Evolutionary conservation across 2,797 vertebrate genomes (phyloP).

Genomic region (Centropyge bicolor): DNA sequence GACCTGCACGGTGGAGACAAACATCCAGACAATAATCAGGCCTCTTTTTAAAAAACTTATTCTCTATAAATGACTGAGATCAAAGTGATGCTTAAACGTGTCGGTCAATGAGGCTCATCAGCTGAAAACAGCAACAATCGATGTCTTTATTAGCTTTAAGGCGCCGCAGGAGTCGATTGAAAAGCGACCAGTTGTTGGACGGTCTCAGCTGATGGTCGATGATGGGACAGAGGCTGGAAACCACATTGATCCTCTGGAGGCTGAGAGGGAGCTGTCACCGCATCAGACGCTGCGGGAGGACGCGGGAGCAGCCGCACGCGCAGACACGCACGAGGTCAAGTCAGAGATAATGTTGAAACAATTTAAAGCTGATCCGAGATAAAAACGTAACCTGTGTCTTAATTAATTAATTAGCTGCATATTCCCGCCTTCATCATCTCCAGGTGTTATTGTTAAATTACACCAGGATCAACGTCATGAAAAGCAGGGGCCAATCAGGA

Average conservation of each 20-base stretch:
- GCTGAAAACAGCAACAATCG: conserved; percentile 91
- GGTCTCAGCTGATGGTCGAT: conserved; percentile 82
- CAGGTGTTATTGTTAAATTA: not conserved
- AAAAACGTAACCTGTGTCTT: too few relatives aligned
- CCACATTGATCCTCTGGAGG: conserved; percentile 80
- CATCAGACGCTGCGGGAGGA: conserved; percentile 52
- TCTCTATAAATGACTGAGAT: conserved; percentile 72
- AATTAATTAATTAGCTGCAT: not conserved
- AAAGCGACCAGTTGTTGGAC: conserved; percentile 86
- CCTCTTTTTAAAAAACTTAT: conserved; percentile 13
- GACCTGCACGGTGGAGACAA: conserved; percentile 15
- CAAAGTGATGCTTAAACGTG: conserved; percentile 86
- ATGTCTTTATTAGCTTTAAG: conserved; percentile 89
- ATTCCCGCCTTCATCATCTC: not conserved
- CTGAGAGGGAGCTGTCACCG: conserved; percentile 80
- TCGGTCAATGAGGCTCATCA: conserved; percentile 90
- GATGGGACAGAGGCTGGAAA: conserved; percentile 80
- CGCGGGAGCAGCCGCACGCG: conserved; percentile 1
- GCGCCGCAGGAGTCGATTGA: conserved; percentile 86
- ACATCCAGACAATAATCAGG: conserved; percentile 38
- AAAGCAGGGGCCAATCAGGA: conserved; percentile 41
- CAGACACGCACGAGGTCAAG: not conserved
- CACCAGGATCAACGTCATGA: conserved; percentile 21
- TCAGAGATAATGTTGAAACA: too few relatives aligned
- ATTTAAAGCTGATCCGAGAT: too few relatives aligned